Conservation (phyloP, 2,113 vertebrate genomes). For the Microtus oregoni region DNA sequence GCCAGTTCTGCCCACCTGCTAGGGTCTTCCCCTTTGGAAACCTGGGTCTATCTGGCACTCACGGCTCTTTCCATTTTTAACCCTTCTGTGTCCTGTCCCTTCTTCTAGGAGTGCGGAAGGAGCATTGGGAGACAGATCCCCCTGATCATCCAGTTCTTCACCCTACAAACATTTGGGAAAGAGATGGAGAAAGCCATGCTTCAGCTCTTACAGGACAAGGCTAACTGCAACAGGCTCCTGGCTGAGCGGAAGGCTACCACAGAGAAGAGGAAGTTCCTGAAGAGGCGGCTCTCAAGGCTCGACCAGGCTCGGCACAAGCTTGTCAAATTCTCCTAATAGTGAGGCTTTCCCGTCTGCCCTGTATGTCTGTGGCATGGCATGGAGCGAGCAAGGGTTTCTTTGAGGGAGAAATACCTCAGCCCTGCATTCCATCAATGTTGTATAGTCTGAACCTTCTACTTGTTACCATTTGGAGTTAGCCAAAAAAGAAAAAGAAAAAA, state of each 20-base stretch:
- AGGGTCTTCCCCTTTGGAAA: fast-evolving
- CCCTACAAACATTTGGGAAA: constrained; percentile 85
- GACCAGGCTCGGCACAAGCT: constrained; percentile 86
- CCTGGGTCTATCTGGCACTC: neutral
- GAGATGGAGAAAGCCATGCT: constrained; percentile 89
- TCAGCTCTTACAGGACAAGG: constrained; percentile 88
- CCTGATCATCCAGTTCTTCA: constrained; percentile 89
- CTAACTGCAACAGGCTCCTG: constrained; percentile 82
- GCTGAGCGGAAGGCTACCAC: constrained; percentile 88
- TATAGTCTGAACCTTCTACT: neutral
- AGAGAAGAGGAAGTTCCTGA: constrained; percentile 83
- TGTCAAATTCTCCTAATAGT: constrained; percentile 68
- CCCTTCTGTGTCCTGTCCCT: too few species aligned
- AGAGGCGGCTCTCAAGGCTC: constrained; percentile 84
- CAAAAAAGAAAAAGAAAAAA: neutral
- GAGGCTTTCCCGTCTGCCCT: neutral
- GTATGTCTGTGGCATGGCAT: too few species aligned
- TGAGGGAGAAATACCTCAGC: too few species aligned
- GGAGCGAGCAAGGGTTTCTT: neutral
- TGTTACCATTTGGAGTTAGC: neutral
- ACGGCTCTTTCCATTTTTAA: neutral
- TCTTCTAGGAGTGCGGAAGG: constrained; percentile 87
- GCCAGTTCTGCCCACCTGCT: too few species aligned
- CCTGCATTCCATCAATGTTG: neutral
- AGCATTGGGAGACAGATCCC: constrained; percentile 86